phyloP scores from a whole-genome alignment of 92 coral and sea anemone species.

The Anthopleura xanthogrammica region DNA sequence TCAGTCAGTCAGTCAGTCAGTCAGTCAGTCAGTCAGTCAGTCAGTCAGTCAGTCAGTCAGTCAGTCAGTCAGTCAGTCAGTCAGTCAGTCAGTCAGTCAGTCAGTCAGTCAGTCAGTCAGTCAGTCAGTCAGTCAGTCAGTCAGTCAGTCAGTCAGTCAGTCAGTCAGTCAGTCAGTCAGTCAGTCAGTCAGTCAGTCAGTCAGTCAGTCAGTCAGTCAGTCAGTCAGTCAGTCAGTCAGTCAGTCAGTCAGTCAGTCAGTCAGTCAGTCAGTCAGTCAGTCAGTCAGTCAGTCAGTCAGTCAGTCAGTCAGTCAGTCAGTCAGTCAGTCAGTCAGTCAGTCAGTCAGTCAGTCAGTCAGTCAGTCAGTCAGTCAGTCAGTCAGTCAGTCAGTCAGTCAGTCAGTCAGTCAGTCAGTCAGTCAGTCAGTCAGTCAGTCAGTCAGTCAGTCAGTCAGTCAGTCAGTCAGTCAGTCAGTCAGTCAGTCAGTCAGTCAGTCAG shows the following conservation, averaged over 20 bases:
- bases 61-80: background rate
- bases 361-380: too few species aligned
- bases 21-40: background rate
- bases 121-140: too few species aligned
- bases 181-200: background rate
- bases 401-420: background rate
- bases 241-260: too few species aligned
- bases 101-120: too few species aligned
- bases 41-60: background rate
- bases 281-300: background rate
- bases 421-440: background rate
- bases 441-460: background rate
- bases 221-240: too few species aligned
- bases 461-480: background rate
- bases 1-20: background rate
- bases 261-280: background rate
- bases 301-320: background rate
- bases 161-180: background rate
- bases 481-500: too few species aligned
- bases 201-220: background rate
- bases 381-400: too few species aligned
- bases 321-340: background rate
- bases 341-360: too few species aligned
- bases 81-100: too few species aligned
- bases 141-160: background rate